phyloP scores from a whole-genome alignment of 2,113 vertebrate species.

The Synchiropus splendidus region DNA sequence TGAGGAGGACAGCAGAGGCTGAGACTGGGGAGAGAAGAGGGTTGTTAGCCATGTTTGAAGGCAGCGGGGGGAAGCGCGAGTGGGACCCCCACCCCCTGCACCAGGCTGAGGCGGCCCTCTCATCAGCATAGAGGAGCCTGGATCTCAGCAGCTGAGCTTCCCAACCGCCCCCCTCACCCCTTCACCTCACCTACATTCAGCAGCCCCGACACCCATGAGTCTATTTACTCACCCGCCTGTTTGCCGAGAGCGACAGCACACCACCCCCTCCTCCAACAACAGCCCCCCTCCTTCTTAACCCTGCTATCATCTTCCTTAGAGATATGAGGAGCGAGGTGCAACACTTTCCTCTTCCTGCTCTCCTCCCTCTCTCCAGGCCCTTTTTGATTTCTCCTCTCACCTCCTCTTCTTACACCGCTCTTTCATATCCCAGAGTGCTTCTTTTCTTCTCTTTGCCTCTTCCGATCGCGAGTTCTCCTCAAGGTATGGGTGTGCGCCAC shows the following conservation, averaged over 20 bases:
- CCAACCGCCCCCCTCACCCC: conserved; percentile 22
- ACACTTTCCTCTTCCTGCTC: conserved; percentile 64
- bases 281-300: conserved; percentile 36
- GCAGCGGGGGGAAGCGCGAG: conserved; percentile 44
- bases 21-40: conserved; percentile 40
- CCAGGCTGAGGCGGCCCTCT: conserved; percentile 41
- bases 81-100: conserved; percentile 15
- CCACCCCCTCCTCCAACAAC: conserved; percentile 32
- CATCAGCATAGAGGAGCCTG: conserved; percentile 46
- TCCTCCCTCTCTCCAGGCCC: conserved; percentile 60
- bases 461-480: conserved; percentile 67
- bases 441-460: conserved; percentile 59
- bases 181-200: conserved; percentile 42
- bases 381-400: conserved; percentile 69
- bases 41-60: conserved; percentile 61
- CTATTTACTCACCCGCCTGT: conserved; percentile 67
- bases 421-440: conserved; percentile 64
- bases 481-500: conserved; percentile 68
- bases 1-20: conserved; percentile 40
- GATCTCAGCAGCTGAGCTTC: conserved; percentile 60
- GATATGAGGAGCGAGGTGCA: conserved; percentile 65
- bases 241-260: conserved; percentile 62
- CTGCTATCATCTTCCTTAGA: conserved; percentile 68
- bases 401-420: conserved; percentile 53
- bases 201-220: conserved; percentile 57